Base-by-base conservation (phyloP, 2,113 vertebrate species). In the Gallinago media region DNA sequence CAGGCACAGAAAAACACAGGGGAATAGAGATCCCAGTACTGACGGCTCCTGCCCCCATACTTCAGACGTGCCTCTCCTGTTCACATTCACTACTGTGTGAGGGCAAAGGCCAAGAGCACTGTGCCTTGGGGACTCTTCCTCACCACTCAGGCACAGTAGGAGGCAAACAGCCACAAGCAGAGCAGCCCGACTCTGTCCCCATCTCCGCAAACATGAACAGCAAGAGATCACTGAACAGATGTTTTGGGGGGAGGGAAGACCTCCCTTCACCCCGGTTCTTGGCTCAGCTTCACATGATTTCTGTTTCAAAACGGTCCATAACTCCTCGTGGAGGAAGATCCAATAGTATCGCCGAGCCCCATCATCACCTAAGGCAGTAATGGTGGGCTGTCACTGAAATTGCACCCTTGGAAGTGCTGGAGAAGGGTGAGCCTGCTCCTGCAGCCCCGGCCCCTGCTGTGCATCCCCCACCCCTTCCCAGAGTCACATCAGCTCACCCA, bases 311-410 rank as follows among this genome's bases (percentile, higher is more conserved):
- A 87, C 20, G 29, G 15, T 29, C 67, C 2, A 0, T 59, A 77
- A 77, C n/a, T 70, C 21, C 47, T 74, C 68, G 50, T 0, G 20
- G 19, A 58, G 44, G 55, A 92, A 70, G 21, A 83, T 3, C 26
- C 38, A 14, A 46, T 4, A 23, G 50, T 2, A 27, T 10, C 0
- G 0, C 17, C 0, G 0, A 62, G 63, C 27, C 17, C 82, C 65
- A 8, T 12, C 12, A 32, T 6, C 17, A 29, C 38, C 5, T 2
- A 27, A 25, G 46, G 22, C 82, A 34, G 29, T 1, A 46, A 58
- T 11, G 16, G 74, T 25, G 32, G 73, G 56, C 85, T 87, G 47
- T 21, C 62, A 65, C 26, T 14, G 52, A 15, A 65, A 61, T 3
- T 47, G 25, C 81, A 82, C 36, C 80, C 58, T 52, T 67, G 29